Conservation (phyloP, 2,113 vertebrate species). For the Acrocephalus arundinaceus region DNA sequence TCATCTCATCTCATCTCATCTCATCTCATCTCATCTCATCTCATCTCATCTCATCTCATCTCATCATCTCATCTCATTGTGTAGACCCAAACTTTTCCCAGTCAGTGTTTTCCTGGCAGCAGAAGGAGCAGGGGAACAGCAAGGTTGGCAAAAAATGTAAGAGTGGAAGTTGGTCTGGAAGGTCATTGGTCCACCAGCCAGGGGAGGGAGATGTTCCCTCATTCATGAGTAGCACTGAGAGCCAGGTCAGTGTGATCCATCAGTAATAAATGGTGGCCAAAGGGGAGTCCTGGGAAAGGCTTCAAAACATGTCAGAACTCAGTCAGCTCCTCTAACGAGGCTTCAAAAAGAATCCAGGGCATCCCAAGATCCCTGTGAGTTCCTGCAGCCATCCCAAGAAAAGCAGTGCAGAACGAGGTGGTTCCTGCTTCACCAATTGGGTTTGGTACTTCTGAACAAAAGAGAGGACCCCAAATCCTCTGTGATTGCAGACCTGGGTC, state of each 20-base stretch:
- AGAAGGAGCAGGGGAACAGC: not conserved
- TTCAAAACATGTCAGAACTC: not conserved
- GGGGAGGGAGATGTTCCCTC: not conserved
- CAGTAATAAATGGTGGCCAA: not conserved
- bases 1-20: not conserved
- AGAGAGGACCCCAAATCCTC: not conserved
- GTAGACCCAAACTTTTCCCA: not conserved
- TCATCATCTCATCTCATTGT: not conserved
- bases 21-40: not conserved
- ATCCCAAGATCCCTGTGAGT: accelerated
- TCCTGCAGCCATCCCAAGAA: not conserved
- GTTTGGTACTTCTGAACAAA: accelerated
- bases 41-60: not conserved
- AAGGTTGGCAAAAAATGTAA: not conserved
- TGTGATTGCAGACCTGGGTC: accelerated
- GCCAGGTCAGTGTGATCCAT: not conserved
- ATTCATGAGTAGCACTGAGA: not conserved
- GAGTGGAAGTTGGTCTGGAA: not conserved
- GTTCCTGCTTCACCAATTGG: accelerated
- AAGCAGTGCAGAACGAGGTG: accelerated
- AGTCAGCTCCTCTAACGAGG: not conserved
- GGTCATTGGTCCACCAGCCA: not conserved
- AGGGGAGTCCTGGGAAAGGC: not conserved
- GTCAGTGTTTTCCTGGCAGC: not conserved
- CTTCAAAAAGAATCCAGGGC: not conserved